A percentile compares a stretch with the other conserved stretches of the same genome.
Evolutionary conservation across 2,113 vertebrate genomes (phyloP).

Genomic region (Clarias batrachus): DNA sequence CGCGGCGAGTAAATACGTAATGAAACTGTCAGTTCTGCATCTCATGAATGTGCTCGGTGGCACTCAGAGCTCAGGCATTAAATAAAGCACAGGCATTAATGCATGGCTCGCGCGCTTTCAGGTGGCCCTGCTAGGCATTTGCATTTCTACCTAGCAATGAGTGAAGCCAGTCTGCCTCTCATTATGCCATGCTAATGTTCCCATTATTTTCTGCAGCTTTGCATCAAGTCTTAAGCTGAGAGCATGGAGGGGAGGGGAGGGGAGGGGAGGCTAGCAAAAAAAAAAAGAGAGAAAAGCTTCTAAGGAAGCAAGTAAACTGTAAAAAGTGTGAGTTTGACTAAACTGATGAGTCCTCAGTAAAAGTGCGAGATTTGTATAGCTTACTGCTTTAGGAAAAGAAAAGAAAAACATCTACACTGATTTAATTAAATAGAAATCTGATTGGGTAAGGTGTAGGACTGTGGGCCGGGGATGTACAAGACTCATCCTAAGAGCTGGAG

Average conservation of each 20-base stretch:
- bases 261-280: neutral
- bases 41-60: slow-evolving; percentile 20
- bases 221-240: slow-evolving; percentile 36
- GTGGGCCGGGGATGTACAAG: slow-evolving; percentile 35
- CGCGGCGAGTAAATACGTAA: slow-evolving; percentile 5
- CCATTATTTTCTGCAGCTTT: slow-evolving; percentile 50
- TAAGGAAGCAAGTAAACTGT: slow-evolving; percentile 36
- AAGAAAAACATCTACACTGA: slow-evolving; percentile 42
- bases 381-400: neutral
- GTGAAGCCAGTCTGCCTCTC: slow-evolving; percentile 39
- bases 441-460: slow-evolving; percentile 17
- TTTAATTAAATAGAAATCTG: slow-evolving; percentile 2
- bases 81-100: slow-evolving; percentile 38
- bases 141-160: slow-evolving; percentile 43
- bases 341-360: slow-evolving; percentile 19
- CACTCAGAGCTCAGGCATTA: slow-evolving; percentile 15
- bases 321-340: slow-evolving; percentile 25
- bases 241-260: neutral
- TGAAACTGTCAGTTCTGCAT: slow-evolving; percentile 10
- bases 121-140: slow-evolving; percentile 44
- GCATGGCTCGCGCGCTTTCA: slow-evolving; percentile 30
- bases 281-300: neutral
- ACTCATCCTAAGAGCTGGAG: neutral
- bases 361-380: slow-evolving; percentile 22
- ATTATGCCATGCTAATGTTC: slow-evolving; percentile 54